Conservation (phyloP, 2,113 vertebrate genomes). For the Aleadryas rufinucha region DNA sequence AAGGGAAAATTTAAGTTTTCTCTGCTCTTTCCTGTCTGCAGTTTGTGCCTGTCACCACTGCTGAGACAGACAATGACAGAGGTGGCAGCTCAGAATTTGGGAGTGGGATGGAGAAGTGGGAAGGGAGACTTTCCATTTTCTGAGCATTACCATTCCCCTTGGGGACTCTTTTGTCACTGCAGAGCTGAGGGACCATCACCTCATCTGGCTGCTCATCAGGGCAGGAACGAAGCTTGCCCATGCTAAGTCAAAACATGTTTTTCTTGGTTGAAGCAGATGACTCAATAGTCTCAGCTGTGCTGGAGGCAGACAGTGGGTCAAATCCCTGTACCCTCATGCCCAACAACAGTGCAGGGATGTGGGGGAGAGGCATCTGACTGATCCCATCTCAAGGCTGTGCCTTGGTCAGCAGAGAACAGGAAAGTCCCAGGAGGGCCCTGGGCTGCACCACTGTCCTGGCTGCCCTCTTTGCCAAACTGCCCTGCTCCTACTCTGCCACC, state of each 20-base stretch:
- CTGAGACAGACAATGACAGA: background rate
- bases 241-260: background rate
- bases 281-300: background rate
- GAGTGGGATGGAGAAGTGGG: background rate
- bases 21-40: background rate
- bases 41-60: background rate
- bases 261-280: background rate
- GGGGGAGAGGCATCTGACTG: rapidly evolving
- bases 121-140: background rate
- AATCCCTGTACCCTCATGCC: background rate
- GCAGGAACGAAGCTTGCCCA: background rate
- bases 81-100: background rate
- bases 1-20: background rate
- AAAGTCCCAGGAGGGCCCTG: background rate
- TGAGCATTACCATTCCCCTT: background rate
- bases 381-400: background rate
- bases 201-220: background rate
- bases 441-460: rapidly evolving
- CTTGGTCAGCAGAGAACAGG: background rate
- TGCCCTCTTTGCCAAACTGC: background rate
- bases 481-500: background rate
- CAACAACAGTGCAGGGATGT: background rate
- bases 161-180: background rate
- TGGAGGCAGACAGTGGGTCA: background rate
- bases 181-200: background rate